These are phyloP conservation scores for Zeus faber DNA, from an alignment of 2,113 vertebrate genomes.

Conservation along the genomic window DNA sequence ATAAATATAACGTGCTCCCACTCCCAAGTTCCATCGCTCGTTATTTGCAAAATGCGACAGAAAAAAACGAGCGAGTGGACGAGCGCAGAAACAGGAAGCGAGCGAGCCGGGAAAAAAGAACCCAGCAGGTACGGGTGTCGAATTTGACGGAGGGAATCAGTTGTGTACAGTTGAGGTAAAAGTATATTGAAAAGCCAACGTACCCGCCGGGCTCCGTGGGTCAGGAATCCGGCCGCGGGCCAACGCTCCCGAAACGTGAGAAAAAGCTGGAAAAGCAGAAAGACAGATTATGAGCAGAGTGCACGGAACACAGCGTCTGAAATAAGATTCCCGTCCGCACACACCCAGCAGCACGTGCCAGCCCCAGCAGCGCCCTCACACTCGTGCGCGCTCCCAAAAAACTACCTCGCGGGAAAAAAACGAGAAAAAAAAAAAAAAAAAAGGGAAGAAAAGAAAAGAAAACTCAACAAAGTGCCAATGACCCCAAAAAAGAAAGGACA, in stretches of 20 bases:
- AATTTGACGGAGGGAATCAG: too few species aligned
- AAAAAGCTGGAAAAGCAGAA: slow-evolving; percentile 54
- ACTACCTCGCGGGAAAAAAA: slow-evolving; percentile 25
- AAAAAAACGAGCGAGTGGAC: too few species aligned
- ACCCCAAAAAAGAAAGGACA: slow-evolving; percentile 31
- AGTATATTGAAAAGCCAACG: too few species aligned
- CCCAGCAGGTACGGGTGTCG: too few species aligned
- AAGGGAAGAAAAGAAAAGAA: background rate
- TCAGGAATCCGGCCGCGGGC: too few species aligned
- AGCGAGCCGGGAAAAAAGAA: too few species aligned
- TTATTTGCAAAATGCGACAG: too few species aligned
- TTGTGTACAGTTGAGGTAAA: too few species aligned
- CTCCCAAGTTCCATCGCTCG: too few species aligned
- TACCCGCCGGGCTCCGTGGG: too few species aligned
- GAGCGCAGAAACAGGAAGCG: too few species aligned
- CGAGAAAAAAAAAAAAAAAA: background rate
- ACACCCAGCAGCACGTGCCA: slow-evolving; percentile 46
- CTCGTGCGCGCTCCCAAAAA: slow-evolving; percentile 51
- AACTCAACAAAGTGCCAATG: background rate
- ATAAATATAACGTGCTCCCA: too few species aligned
- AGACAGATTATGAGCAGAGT: slow-evolving; percentile 36
- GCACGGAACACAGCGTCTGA: slow-evolving; percentile 33
- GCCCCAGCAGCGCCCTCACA: slow-evolving; percentile 37
- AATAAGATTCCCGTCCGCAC: slow-evolving; percentile 32
- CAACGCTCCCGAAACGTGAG: slow-evolving; percentile 25